phyloP scores from a whole-genome alignment of 2,797 vertebrate genomes.

The Peromyscus nudipes region DNA sequence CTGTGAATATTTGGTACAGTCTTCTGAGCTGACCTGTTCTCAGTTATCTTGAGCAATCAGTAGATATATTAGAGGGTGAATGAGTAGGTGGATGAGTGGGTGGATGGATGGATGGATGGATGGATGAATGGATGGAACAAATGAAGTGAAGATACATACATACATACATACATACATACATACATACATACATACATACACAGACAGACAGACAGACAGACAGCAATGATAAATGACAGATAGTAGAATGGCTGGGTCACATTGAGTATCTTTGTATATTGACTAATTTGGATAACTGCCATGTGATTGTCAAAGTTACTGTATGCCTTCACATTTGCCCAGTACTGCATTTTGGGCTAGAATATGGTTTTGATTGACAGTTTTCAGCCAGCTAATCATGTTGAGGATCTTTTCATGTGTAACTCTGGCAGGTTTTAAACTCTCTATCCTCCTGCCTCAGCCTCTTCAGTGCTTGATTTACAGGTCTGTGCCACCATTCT shows the following conservation, averaged over 20 bases:
- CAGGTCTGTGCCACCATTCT: background rate
- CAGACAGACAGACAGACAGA: background rate
- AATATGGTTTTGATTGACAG: background rate
- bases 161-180: background rate
- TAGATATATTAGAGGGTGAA: background rate
- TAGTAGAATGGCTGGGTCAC: background rate
- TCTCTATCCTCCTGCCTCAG: background rate
- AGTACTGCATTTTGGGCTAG: background rate
- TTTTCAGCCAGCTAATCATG: background rate
- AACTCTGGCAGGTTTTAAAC: background rate
- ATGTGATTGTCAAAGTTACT: background rate
- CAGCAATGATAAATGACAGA: background rate
- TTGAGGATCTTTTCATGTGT: background rate
- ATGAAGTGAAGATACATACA: background rate
- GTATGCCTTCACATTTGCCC: background rate
- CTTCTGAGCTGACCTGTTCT: background rate
- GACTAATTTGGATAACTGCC: background rate
- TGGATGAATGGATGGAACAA: background rate
- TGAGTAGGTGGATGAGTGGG: background rate
- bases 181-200: background rate
- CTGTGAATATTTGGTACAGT: background rate
- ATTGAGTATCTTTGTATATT: background rate
- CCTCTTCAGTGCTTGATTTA: background rate
- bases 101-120: background rate
- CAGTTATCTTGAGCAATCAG: background rate